phyloP scores from a whole-genome alignment of 2,888 invertebrate genomes.

The Tetranychus piercei region DNA sequence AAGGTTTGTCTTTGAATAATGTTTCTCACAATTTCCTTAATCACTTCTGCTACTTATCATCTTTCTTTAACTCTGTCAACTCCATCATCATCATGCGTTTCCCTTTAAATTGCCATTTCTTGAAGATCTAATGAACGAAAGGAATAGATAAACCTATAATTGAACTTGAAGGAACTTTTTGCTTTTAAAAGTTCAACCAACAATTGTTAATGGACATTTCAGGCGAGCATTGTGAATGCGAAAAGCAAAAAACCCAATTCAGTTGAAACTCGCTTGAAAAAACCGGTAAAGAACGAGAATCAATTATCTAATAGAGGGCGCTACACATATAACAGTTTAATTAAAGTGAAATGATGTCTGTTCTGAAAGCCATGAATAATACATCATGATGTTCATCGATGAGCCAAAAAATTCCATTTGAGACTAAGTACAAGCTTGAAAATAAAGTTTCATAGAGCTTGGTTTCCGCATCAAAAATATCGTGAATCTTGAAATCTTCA shows the following conservation, averaged over 20 bases:
- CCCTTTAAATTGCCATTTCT: background rate
- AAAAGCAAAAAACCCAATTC: no score
- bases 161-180: background rate
- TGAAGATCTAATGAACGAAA: background rate
- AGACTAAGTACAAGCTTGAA: no score
- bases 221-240: no score
- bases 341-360: background rate
- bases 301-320: background rate
- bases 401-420: no score
- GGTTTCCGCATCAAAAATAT: no score
- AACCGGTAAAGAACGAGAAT: background rate
- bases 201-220: no score
- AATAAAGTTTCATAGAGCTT: no score
- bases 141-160: background rate
- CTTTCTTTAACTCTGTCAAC: background rate
- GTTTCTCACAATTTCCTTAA: background rate
- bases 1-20: background rate
- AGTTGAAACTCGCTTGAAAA: no score
- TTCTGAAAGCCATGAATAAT: no score
- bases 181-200: background rate
- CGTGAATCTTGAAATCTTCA: no score
- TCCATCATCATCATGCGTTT: background rate
- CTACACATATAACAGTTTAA: background rate
- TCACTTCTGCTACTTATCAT: background rate
- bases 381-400: background rate